Evolutionary conservation across 2,888 invertebrate species (phyloP).

Genomic region (Meteorus colon): DNA sequence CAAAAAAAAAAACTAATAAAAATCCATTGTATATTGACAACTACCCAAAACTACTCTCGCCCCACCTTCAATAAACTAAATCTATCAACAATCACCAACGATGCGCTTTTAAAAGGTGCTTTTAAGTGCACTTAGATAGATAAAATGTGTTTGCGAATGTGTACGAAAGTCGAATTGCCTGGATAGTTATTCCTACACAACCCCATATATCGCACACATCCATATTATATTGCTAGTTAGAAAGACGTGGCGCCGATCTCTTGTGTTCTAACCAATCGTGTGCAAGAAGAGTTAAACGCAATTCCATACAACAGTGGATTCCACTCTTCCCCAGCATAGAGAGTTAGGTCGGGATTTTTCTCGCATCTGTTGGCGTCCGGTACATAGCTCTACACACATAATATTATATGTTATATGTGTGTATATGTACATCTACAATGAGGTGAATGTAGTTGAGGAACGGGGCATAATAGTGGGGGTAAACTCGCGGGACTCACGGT

Average conservation of each 20-base stretch:
- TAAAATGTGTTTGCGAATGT: too few relatives aligned
- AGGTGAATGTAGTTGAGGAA: neutral
- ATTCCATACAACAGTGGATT: constrained; percentile 15
- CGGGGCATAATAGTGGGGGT: constrained; percentile 23
- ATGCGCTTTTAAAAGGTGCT: too few relatives aligned
- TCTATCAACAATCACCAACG: too few relatives aligned
- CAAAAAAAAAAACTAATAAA: too few relatives aligned
- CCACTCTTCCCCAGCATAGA: constrained; percentile 1
- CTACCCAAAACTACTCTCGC: too few relatives aligned
- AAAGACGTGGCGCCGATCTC: neutral
- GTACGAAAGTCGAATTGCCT: too few relatives aligned
- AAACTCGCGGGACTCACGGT: constrained; percentile 15
- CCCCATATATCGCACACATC: neutral
- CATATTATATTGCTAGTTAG: neutral
- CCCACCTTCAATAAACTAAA: too few relatives aligned
- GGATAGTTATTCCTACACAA: neutral
- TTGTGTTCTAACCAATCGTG: neutral
- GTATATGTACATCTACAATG: neutral
- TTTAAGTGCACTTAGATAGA: too few relatives aligned
- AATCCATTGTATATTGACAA: too few relatives aligned
- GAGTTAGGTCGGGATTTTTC: constrained; percentile 3
- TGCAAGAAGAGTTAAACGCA: neutral
- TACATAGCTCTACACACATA: neutral
- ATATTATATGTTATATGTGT: constrained; percentile 5
- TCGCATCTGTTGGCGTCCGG: neutral